Evolutionary conservation across 2,113 vertebrate species (phyloP), one percentile per base, ranked within the genome.

Genomic region (Haplochromis burtoni): DNA sequence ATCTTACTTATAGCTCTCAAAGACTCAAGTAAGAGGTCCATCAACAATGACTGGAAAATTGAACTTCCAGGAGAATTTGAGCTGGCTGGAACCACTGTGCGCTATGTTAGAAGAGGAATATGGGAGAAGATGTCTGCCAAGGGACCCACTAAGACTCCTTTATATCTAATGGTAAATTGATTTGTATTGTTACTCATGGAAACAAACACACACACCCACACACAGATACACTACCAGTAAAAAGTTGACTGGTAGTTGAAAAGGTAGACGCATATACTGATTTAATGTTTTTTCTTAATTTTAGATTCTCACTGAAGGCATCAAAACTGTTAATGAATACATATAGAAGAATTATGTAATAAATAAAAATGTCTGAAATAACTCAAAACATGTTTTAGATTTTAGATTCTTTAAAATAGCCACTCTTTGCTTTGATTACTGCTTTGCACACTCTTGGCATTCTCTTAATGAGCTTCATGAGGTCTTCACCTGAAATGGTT

Each of bases 81-180:
- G 96, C 96, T 99, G n/a, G 99, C 99, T 12, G 99, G 99, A 82
- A 99, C 98, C 4, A 99, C 97, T 0, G 97, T 99, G 79, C 98
- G 97, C 94, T 99, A 99, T n/a, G 98, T 99, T 80, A 95, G 99
- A 84, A 97, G 98, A 91, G 99, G 99, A 83, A 95, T 99, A 31
- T 99, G 99, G 99, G 99, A 99, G 96, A 99, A 99, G 94, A 99
- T 99, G 95, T 99, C 98, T 73, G 98, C 98, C 96, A 99, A 98
- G 95, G 99, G 99, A 88, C 99, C 99, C 59, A 99, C 98, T 82
- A 98, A 97, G 89, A 96, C 96, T n/a, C 98, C 98, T 3, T 96
- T 99, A 84, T 97, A 99, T 92, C 95, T 99, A 85, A 98, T 99
- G 98, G 99, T 99, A 97, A 97, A 92, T 88, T 81, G 35, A 93